These are phyloP conservation scores for Eupeodes latifasciatus DNA, from an alignment of 2,888 invertebrate genomes.

Conservation along the genomic window DNA sequence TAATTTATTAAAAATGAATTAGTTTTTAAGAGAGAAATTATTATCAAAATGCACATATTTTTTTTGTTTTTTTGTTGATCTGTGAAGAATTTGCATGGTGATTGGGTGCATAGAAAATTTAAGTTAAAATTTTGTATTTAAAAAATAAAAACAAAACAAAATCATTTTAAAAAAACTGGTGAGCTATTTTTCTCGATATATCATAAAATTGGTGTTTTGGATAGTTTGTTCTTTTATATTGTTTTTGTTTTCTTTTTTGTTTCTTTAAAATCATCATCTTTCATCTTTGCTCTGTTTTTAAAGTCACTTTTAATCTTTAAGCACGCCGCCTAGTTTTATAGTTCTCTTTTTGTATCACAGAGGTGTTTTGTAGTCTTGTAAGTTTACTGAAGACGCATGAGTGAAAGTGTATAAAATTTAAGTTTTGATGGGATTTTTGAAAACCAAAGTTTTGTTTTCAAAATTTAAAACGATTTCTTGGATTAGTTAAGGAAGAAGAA, in stretches of 20 bases:
- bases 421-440: constrained; percentile 18
- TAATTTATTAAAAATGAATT: constrained; percentile 1
- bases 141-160: constrained; percentile 8
- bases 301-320: constrained; percentile 33
- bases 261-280: constrained; percentile 42
- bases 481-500: constrained; percentile 16
- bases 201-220: constrained; percentile 69
- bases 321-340: constrained; percentile 61
- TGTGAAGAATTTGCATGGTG: constrained; percentile 74
- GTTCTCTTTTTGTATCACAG: constrained; percentile 38
- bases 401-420: constrained; percentile 19
- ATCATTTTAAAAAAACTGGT: constrained; percentile 30
- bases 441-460: constrained; percentile 8
- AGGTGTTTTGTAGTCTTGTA: constrained; percentile 25
- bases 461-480: background rate
- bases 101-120: constrained; percentile 65
- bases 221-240: constrained; percentile 51
- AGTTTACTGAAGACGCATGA: constrained; percentile 46
- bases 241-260: background rate
- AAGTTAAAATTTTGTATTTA: background rate
- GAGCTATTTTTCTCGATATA: constrained; percentile 39
- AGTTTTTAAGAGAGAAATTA: constrained; percentile 38
- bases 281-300: constrained; percentile 44
- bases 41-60: constrained; percentile 79
- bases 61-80: constrained; percentile 76